These are phyloP conservation scores for Thymelicus sylvestris DNA, from an alignment of 2,888 invertebrate species.

Conservation along the genomic window DNA sequence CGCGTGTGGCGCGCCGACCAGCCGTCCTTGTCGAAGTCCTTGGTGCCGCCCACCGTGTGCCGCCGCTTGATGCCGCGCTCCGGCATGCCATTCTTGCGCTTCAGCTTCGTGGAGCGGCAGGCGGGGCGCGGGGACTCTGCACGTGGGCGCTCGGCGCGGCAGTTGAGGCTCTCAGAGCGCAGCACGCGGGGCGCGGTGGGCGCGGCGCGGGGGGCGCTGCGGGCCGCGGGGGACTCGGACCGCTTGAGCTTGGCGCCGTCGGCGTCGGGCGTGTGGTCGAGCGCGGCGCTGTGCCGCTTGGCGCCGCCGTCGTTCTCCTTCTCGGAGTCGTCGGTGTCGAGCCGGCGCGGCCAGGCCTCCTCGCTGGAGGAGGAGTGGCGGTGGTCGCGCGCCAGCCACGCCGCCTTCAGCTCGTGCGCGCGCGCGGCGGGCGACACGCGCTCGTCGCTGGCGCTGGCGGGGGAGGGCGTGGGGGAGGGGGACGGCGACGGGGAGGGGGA, in stretches of 20 bases:
- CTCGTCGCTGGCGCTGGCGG: slow-evolving; percentile 58
- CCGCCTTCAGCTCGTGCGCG: slow-evolving; percentile 74
- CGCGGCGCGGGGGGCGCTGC: slow-evolving; percentile 68
- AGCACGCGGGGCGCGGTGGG: slow-evolving; percentile 81
- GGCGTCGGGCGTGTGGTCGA: slow-evolving; percentile 43
- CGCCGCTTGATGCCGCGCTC: slow-evolving; percentile 93
- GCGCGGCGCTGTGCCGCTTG: slow-evolving; percentile 60
- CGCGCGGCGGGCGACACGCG: slow-evolving; percentile 52
- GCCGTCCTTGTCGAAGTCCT: slow-evolving; percentile 89
- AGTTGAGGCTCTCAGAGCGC: slow-evolving; percentile 86
- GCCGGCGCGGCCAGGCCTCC: slow-evolving; percentile 55
- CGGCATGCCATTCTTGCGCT: slow-evolving; percentile 91
- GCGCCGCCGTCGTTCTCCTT: slow-evolving; percentile 66
- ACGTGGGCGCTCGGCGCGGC: slow-evolving; percentile 68
- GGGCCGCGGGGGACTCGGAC: slow-evolving; percentile 84
- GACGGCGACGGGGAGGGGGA: too few species aligned
- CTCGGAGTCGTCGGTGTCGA: slow-evolving; percentile 70
- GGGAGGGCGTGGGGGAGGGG: slow-evolving; percentile 50
- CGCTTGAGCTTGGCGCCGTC: slow-evolving; percentile 74
- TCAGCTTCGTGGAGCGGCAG: slow-evolving; percentile 86
- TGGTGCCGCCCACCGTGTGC: slow-evolving; percentile 97
- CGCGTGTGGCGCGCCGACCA: slow-evolving; percentile 86
- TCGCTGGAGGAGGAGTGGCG: slow-evolving; percentile 67
- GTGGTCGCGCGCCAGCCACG: slow-evolving; percentile 75
- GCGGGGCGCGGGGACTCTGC: slow-evolving; percentile 69